Percentiles rank a stretch among this genome's conserved stretches.
phyloP scores from a whole-genome alignment of 64 coral and sea anemone species.

The Stichodactyla mertensii region DNA sequence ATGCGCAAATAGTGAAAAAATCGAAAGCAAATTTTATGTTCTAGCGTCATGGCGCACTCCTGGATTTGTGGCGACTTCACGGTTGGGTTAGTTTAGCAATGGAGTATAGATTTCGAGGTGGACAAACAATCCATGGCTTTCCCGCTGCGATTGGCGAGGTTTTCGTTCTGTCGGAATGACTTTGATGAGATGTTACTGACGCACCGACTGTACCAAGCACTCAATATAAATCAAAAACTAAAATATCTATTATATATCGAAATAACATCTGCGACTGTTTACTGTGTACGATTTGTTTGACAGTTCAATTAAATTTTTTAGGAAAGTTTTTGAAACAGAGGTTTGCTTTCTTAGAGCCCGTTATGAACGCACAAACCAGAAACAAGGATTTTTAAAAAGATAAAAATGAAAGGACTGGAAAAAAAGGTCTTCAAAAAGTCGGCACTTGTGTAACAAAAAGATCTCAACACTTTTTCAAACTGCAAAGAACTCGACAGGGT shows the following conservation, averaged over 20 bases:
- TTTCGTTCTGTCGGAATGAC: slow-evolving; percentile 1
- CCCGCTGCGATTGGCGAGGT: slow-evolving; percentile 1
- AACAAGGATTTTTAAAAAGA: background rate
- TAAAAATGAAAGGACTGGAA: background rate
- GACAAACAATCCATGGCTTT: background rate
- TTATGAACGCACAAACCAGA: background rate
- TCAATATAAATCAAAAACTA: background rate
- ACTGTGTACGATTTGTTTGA: no score
- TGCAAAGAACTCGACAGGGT: background rate
- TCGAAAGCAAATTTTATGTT: no score
- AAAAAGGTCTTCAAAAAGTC: background rate
- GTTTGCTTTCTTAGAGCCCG: no score
- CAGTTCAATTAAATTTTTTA: no score
- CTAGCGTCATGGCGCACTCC: no score
- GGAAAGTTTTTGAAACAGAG: no score
- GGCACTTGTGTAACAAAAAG: background rate
- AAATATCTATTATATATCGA: slow-evolving; percentile 4
- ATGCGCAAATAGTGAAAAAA: no score
- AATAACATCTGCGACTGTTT: background rate
- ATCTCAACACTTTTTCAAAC: background rate
- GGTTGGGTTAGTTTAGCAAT: background rate
- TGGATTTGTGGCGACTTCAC: no score
- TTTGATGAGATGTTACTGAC: slow-evolving; percentile 4
- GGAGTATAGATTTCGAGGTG: background rate
- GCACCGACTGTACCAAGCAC: slow-evolving; percentile 10